Base-by-base conservation (phyloP, 2,113 vertebrate species). In the Serinus canaria region DNA sequence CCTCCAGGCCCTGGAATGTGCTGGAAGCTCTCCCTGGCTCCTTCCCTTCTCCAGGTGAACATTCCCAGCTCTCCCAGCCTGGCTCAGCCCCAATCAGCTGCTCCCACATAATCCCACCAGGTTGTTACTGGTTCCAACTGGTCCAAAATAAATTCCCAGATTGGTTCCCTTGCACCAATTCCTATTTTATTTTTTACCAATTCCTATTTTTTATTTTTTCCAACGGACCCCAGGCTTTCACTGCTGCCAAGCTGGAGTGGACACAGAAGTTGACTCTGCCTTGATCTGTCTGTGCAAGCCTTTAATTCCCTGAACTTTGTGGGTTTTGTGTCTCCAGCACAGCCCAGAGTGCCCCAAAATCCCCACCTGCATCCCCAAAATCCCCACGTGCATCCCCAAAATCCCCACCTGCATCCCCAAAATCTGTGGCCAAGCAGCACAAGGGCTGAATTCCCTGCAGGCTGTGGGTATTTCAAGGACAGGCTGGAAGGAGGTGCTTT, bases 1-100 rank as follows among this genome's bases (percentile, higher is more conserved):
- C 20, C 31, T 58, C n/a, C 0, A 58, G 30, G 11, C 5, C 12
- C 59, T 64, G 59, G 0, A 19, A 70, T 5, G 9, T 12, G 13
- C 39, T 72, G 10, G 24, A 17, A 73, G 60, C 3, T 49, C 19
- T 41, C 70, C 28, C 19, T 49, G 70, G 70, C 16, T 0, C 60
- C 2, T 58, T 43, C 31, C 3, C 52, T 31, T 43, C 52, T 76
- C 62, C 24, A 35, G 41, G 15, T 2, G 70, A 20, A 2, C 41
- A 15, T 2, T 7, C 49, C 60, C 43, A 58, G 50, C 60, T 49
- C 70, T 49, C 43, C 80, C 70, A 75, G 4, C 24, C 35, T 10
- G 23, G 50, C 59, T 66, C n/a, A 56, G 25, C 27, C 50, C 50
- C 50, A 52, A 17, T 28, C 50, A 28, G 46, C 78, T 66, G 35